Base-by-base conservation (phyloP, 37 sponge, comb jelly and placozoan genomes). In the Ianthella basta region DNA sequence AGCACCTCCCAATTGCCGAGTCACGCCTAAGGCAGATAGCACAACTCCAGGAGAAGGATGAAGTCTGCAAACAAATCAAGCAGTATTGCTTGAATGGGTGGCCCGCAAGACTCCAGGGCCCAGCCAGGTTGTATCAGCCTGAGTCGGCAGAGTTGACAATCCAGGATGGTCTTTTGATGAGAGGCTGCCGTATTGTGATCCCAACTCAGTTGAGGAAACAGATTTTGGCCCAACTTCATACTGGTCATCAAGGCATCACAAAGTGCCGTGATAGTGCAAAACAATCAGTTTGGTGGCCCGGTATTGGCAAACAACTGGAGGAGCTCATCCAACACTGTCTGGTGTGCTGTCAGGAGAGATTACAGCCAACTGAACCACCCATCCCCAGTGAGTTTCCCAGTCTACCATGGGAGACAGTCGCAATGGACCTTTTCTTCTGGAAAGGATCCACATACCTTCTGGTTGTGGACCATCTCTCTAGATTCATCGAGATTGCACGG, bases 241-340 rank as follows among this genome's bases (percentile, higher is more conserved):
- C n/a, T n/a, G 85, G 61, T 16, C 78, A 85, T 29, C 85, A 74
- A 33, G 85, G 85, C 36, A 57, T 85, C 16, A 82, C 77, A 6
- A 87, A 87, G 34, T 87, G 83, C 35, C 73, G 78, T 34, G 61
- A 85, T 20, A 55, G 85, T 34, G 85, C 85, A 14, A 55, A 63
- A n/a, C 61, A 85, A 41, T 56, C 85, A 35, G 85, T 85, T 20
- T 85, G 85, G 85, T 85, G 85, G 85, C 85, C 85, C 14, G 85
- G 85, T 39, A 15, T 82, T 15, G 15, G 44, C 15, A 36, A 15
- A 63, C 79, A 89, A 56, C 32, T 89, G 66, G 82, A 85, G 44
- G 60, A 85, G 18, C 15, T 85, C 27, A 64, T 89, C 21, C 56
- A 10, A 8, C 80, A 25, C 12, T 89, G 89, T 56, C 34, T 21